A percentile compares a stretch with the other conserved stretches of the same genome.
phyloP scores from a whole-genome alignment of 2,888 invertebrate species.

The Hyposoter dolosus region DNA sequence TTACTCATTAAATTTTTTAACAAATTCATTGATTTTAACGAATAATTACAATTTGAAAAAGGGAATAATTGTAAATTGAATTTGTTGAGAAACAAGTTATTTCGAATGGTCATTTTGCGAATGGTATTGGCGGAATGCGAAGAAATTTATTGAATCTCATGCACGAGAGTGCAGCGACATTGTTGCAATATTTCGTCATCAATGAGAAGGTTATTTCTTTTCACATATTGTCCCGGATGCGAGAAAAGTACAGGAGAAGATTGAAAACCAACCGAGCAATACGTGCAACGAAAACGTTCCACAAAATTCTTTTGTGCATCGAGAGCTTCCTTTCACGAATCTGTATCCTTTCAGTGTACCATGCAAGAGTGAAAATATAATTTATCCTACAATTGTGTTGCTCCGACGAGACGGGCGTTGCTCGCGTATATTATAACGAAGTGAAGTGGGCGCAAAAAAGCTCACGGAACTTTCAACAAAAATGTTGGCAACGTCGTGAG shows the following conservation, averaged over 20 bases:
- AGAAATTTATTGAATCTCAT: not conserved
- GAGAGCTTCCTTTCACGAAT: conserved; percentile 52
- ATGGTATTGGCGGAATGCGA: not conserved
- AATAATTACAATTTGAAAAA: no score
- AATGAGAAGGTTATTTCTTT: not conserved
- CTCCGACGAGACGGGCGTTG: conserved; percentile 32
- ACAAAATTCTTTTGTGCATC: conserved; percentile 8
- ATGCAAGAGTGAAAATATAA: conserved; percentile 45
- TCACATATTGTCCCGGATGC: not conserved
- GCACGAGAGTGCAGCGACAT: not conserved
- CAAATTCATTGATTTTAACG: no score
- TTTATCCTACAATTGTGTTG: conserved; percentile 44
- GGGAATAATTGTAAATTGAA: not conserved
- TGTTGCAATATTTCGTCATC: not conserved
- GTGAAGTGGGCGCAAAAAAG: not conserved
- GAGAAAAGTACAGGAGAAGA: not conserved
- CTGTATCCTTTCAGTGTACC: conserved; percentile 36
- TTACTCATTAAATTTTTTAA: no score
- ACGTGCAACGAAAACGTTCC: conserved; percentile 35
- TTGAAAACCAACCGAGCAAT: conserved; percentile 9
- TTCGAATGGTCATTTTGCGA: not conserved
- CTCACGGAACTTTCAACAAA: conserved; percentile 1
- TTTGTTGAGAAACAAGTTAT: not conserved
- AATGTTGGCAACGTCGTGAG: not conserved
- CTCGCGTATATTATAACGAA: conserved; percentile 6